phyloP scores from a whole-genome alignment of 2,113 vertebrate genomes.

The Sakesphorus luctuosus region DNA sequence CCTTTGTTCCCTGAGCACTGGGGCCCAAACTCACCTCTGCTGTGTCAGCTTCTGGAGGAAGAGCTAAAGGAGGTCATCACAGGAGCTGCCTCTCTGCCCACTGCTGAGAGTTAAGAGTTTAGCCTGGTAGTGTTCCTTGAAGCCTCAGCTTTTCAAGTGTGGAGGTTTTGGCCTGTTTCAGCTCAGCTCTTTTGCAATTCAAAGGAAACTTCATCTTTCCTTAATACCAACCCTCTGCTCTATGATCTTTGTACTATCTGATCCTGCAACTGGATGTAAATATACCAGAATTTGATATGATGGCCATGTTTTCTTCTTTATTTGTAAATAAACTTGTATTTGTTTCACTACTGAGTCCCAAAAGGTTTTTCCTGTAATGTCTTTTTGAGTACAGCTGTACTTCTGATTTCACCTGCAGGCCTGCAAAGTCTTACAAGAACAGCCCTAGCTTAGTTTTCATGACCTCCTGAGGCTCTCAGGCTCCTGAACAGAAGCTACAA shows the following conservation, averaged over 20 bases:
- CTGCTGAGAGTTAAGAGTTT: neutral
- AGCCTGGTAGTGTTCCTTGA: neutral
- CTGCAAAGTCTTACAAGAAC: neutral
- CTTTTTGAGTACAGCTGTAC: neutral
- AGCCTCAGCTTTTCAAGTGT: neutral
- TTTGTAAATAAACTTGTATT: conserved; percentile 65
- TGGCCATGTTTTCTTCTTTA: neutral
- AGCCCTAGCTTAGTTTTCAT: neutral
- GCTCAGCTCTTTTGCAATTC: neutral
- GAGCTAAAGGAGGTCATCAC: neutral
- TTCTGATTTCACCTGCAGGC: neutral
- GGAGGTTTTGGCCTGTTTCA: neutral
- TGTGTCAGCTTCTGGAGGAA: neutral
- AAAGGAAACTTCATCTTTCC: neutral
- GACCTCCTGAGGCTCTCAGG: neutral
- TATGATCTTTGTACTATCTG: neutral
- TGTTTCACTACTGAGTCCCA: neutral
- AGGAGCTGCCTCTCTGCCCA: neutral
- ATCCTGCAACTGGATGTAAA: conserved; percentile 17
- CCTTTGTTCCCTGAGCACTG: neutral
- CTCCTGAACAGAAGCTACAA: neutral
- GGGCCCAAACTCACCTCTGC: neutral
- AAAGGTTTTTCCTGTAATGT: neutral
- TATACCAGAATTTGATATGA: neutral
- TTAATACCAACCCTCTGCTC: neutral